A percentile compares a stretch with the other conserved stretches of the same genome.
Conservation (phyloP, 2,797 vertebrate genomes). For the Trematomus bernacchii region DNA sequence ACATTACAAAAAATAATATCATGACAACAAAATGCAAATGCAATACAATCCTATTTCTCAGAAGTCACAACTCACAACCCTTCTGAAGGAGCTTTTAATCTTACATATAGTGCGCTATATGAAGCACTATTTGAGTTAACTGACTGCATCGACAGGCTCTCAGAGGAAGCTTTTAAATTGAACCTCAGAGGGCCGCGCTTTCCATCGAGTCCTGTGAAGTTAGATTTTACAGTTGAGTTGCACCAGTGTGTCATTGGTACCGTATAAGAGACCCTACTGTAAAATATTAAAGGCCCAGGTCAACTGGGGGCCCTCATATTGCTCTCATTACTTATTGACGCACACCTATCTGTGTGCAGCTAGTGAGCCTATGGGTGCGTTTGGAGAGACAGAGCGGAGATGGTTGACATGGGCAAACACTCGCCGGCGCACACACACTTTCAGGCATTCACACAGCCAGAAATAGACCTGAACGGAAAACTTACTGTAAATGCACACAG, state of each 20-base stretch:
- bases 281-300: slow-evolving; percentile 79
- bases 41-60: not conserved
- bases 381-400: slow-evolving; percentile 13
- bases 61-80: not conserved
- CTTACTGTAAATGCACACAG: not conserved
- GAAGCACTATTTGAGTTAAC: slow-evolving; percentile 17
- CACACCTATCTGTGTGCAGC: slow-evolving; percentile 52
- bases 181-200: slow-evolving; percentile 53
- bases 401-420: slow-evolving; percentile 27
- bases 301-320: slow-evolving; percentile 65
- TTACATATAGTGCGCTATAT: not conserved
- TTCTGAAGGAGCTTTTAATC: slow-evolving; percentile 11
- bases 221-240: slow-evolving; percentile 62
- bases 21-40: not conserved
- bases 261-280: slow-evolving; percentile 60
- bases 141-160: slow-evolving; percentile 41
- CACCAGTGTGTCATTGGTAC: slow-evolving; percentile 34
- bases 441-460: not conserved
- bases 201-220: slow-evolving; percentile 41
- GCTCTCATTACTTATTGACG: slow-evolving; percentile 75
- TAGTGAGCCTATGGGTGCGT: slow-evolving; percentile 47
- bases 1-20: not conserved
- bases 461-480: slow-evolving; percentile 5
- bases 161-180: slow-evolving; percentile 56
- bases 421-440: not conserved